phyloP scores from a whole-genome alignment of 2,113 vertebrate genomes.

The Elgaria multicarinata region DNA sequence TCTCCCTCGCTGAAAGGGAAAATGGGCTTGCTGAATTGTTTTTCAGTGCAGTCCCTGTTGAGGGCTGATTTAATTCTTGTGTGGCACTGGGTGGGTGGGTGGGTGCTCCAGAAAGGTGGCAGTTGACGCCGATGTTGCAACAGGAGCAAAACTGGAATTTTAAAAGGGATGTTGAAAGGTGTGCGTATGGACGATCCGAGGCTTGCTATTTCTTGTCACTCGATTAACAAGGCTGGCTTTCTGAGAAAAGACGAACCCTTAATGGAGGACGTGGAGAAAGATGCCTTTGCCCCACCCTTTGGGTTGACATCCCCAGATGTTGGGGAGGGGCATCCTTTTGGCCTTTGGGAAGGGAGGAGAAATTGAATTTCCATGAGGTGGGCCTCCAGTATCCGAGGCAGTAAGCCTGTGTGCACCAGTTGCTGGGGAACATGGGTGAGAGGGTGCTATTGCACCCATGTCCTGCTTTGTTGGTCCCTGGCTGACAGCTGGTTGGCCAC shows the following conservation, averaged over 20 bases:
- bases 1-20: not conserved
- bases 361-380: not conserved
- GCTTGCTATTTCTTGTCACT: not conserved
- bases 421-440: no score
- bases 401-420: no score
- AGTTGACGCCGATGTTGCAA: not conserved
- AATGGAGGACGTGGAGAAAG: not conserved
- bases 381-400: no score
- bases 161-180: not conserved
- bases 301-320: not conserved
- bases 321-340: not conserved
- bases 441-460: no score
- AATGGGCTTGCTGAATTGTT: not conserved
- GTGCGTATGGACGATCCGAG: not conserved
- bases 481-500: no score
- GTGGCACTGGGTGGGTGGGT: not conserved
- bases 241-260: not conserved
- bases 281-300: not conserved
- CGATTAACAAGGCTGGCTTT: not conserved
- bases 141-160: not conserved
- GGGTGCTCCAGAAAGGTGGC: not conserved
- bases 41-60: not conserved
- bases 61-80: not conserved
- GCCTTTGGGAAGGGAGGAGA: not conserved
- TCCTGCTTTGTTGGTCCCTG: no score